Percentiles rank a stretch among this genome's conserved stretches.
phyloP scores from a whole-genome alignment of 2,113 vertebrate genomes.

The Tachysurus vachellii region DNA sequence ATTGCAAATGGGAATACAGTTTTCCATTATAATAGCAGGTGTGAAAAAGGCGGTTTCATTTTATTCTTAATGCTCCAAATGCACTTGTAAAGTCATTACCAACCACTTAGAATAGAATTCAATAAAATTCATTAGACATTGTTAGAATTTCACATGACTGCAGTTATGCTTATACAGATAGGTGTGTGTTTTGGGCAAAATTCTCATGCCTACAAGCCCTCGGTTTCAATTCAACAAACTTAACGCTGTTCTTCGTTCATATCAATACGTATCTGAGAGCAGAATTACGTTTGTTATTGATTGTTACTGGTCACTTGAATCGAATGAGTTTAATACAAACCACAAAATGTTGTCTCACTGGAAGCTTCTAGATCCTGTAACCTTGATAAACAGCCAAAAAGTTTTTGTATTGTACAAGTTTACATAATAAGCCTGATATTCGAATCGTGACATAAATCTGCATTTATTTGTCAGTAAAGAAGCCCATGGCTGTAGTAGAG shows the following conservation, averaged over 20 bases:
- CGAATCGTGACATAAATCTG: neutral
- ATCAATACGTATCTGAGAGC: neutral
- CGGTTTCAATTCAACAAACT: neutral
- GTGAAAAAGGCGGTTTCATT: neutral
- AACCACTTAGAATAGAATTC: neutral
- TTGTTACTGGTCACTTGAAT: neutral
- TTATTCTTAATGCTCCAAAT: neutral
- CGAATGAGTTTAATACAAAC: neutral
- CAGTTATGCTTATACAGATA: neutral
- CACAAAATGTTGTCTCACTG: neutral
- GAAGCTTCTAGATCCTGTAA: neutral
- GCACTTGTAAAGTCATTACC: constrained; percentile 2
- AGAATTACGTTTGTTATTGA: neutral
- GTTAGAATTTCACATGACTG: neutral
- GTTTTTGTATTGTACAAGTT: neutral
- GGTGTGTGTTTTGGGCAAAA: neutral
- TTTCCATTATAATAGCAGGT: neutral
- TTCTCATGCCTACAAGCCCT: neutral
- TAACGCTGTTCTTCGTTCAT: neutral
- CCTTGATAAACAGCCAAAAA: neutral
- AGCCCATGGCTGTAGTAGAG: constrained; percentile 1
- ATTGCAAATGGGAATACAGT: neutral
- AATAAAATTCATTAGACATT: constrained; percentile 9
- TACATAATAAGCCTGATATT: neutral
- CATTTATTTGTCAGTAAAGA: neutral